phyloP scores from a whole-genome alignment of 2,888 invertebrate species.

The Copidosoma aretas region DNA sequence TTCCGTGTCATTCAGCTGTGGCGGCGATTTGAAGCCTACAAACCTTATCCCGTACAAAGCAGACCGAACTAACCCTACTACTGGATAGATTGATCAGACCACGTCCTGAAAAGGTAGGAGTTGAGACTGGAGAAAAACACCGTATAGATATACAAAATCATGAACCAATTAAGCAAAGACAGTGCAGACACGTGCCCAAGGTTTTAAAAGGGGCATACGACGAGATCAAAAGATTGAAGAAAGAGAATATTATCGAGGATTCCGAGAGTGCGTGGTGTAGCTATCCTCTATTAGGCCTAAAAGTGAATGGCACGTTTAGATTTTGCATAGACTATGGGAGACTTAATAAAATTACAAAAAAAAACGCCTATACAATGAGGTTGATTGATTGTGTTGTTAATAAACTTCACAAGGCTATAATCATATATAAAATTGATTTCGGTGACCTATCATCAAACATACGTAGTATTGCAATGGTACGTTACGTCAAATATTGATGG shows the following conservation, averaged over 20 bases:
- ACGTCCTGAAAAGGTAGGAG: too few species aligned
- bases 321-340: slow-evolving; percentile 48
- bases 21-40: too few species aligned
- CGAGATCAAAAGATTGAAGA: slow-evolving; percentile 52
- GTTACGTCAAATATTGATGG: background rate
- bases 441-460: too few species aligned
- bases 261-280: slow-evolving; percentile 45
- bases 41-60: too few species aligned
- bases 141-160: slow-evolving; percentile 24
- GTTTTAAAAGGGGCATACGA: slow-evolving; percentile 19
- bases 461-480: too few species aligned
- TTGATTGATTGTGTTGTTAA: background rate
- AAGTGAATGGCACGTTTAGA: slow-evolving; percentile 46
- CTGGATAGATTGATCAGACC: too few species aligned
- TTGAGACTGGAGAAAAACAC: background rate
- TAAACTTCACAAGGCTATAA: background rate
- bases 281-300: slow-evolving; percentile 47
- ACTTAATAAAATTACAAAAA: slow-evolving; percentile 47
- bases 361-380: slow-evolving; percentile 31
- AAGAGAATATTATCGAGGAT: background rate
- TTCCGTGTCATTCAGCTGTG: too few species aligned
- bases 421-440: background rate
- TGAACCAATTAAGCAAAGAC: slow-evolving; percentile 25
- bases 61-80: too few species aligned
- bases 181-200: slow-evolving; percentile 15